phyloP scores from a whole-genome alignment of 2,113 vertebrate species.

The Sturnira hondurensis region DNA sequence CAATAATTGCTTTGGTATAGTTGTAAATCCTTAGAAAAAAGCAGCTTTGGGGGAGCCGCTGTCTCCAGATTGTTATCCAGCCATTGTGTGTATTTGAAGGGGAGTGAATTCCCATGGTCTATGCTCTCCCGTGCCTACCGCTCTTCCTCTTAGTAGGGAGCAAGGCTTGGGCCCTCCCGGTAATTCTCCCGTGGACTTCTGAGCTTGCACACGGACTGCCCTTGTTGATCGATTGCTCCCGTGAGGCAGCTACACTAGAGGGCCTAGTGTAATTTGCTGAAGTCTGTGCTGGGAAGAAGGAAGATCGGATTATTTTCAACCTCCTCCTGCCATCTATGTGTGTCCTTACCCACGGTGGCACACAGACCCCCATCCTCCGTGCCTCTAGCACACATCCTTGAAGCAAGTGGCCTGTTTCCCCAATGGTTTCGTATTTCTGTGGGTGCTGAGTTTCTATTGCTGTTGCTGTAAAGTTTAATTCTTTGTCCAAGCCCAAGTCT shows the following conservation, averaged over 20 bases:
- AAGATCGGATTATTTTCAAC: neutral
- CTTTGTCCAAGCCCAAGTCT: neutral
- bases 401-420: neutral
- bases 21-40: neutral
- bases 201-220: neutral
- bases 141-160: neutral
- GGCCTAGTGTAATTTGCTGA: neutral
- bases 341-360: accelerated
- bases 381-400: neutral
- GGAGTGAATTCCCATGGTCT: neutral
- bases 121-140: neutral
- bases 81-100: neutral
- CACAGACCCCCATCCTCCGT: neutral
- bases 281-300: neutral
- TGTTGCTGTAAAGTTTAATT: neutral
- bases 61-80: neutral
- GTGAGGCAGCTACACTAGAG: neutral
- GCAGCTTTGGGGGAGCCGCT: neutral
- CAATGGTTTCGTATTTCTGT: neutral
- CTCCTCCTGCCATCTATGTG: neutral
- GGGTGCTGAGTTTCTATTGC: neutral
- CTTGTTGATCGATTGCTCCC: neutral
- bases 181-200: neutral
- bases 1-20: neutral
- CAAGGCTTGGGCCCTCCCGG: neutral